Base-by-base conservation (phyloP, 1,140 invertebrate species). In the Drosophila asahinai region DNA sequence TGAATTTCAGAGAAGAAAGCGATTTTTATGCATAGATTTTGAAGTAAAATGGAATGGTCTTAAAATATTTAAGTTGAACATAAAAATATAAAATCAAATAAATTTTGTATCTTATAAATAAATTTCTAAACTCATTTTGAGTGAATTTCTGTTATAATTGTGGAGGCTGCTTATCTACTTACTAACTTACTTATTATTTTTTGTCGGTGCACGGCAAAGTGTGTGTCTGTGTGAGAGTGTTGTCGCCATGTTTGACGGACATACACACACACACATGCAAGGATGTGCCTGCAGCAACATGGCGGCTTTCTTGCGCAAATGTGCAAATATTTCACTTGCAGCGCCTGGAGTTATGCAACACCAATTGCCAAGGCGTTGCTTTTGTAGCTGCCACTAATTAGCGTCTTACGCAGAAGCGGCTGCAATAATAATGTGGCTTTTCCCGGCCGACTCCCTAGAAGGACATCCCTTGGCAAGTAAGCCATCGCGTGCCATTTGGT, bases 321-420 rank as follows among this genome's bases (percentile, higher is more conserved):
- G 57, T 60, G 70, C 70, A 86, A 86, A 82, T 86, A 86, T 86
- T 82, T 80, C 61, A 71, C 49, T 76, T 66, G 55, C 51, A 43
- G 70, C 49, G 71, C 70, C 74, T 57, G 14, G 33, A 71, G 65
- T 43, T 59, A 58, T 78, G 49, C 65, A 63, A 61, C 52, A 71
- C 43, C 52, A 77, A 77, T 77, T 70, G 61, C 15, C 45, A 38
- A 33, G 38, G 49, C 74, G 64, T 49, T 78, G 73, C 42, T 57
- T 62, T 60, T 55, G 58, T 25, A 77, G 62, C 74, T 42, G 52
- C 40, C 14, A 51, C 74, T 77, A 77, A 77, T 77, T 77, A 77
- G 74, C 62, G 74, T 67, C 62, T 77, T 52, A 77, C 52, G 61
- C 61, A 51, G 43, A 22, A 52, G 43, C 73, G 17, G n/a, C 36